Conservation (phyloP, 2,113 vertebrate species). For the Serilophus lunatus region DNA sequence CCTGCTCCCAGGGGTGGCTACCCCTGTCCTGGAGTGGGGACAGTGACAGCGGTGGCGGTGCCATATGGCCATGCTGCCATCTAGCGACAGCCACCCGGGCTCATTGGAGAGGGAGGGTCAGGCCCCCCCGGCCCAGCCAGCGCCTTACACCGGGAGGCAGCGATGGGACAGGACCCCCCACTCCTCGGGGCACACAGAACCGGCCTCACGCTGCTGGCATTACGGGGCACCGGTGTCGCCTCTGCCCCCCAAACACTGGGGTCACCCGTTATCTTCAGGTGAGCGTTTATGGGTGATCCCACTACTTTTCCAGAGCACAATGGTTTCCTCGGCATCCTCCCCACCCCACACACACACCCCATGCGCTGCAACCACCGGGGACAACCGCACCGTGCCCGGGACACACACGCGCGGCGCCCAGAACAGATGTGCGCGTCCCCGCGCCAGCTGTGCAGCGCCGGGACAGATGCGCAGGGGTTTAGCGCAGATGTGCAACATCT, state of each 20-base stretch:
- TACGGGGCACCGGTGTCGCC: not conserved
- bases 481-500: not conserved
- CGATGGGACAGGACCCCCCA: not conserved
- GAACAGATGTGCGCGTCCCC: not conserved
- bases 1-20: not conserved
- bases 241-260: fast-evolving
- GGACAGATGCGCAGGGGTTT: not conserved
- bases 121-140: not conserved
- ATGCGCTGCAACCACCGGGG: not conserved
- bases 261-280: fast-evolving
- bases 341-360: not conserved
- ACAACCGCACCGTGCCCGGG: not conserved
- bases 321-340: not conserved
- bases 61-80: constrained; percentile 17
- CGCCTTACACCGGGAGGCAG: not conserved
- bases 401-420: too few relatives aligned
- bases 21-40: not conserved
- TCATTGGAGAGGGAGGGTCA: not conserved
- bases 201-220: not conserved
- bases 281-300: not conserved
- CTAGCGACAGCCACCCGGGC: not conserved
- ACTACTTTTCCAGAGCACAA: not conserved
- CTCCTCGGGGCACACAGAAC: not conserved
- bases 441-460: not conserved
- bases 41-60: not conserved